A percentile compares a stretch with the other conserved stretches of the same genome.
These are phyloP conservation scores for Rhegmatorhina hoffmannsi DNA, from an alignment of 2,113 vertebrate genomes.

Conservation along the genomic window DNA sequence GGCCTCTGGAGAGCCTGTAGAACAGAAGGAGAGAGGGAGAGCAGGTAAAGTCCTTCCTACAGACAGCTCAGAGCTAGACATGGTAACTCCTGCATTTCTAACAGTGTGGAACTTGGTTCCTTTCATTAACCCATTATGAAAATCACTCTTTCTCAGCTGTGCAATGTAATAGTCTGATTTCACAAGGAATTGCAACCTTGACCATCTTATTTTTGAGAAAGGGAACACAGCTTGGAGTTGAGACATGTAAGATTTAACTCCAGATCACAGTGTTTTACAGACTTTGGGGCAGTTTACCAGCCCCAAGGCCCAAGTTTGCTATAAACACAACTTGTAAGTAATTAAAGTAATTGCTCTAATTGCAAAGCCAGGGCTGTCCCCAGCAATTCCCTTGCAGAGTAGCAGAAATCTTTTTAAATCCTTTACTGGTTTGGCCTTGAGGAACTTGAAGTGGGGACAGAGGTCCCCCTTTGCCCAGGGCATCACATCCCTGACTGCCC, in stretches of 20 bases:
- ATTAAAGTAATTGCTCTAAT: background rate
- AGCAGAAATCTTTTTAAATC: background rate
- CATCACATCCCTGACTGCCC: background rate
- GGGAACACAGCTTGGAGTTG: fast-evolving
- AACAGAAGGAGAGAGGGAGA: background rate
- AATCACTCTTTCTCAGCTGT: background rate
- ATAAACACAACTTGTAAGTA: background rate
- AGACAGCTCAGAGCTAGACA: background rate
- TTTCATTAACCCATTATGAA: background rate
- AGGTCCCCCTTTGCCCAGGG: too few relatives aligned
- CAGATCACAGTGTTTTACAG: fast-evolving
- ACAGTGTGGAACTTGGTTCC: background rate
- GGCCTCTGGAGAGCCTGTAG: fast-evolving
- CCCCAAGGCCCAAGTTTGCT: background rate
- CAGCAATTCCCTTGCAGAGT: background rate
- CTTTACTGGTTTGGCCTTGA: background rate
- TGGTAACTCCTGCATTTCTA: background rate
- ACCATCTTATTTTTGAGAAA: background rate
- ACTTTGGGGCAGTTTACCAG: background rate
- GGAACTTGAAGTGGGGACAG: too few relatives aligned
- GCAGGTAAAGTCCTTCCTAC: background rate
- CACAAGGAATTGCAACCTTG: background rate
- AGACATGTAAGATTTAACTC: background rate
- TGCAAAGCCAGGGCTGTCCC: background rate
- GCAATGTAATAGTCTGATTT: background rate